A percentile compares a stretch with the other conserved stretches of the same genome.
phyloP scores from a whole-genome alignment of 1,140 invertebrate genomes.

The Adoxophyes honmai region DNA sequence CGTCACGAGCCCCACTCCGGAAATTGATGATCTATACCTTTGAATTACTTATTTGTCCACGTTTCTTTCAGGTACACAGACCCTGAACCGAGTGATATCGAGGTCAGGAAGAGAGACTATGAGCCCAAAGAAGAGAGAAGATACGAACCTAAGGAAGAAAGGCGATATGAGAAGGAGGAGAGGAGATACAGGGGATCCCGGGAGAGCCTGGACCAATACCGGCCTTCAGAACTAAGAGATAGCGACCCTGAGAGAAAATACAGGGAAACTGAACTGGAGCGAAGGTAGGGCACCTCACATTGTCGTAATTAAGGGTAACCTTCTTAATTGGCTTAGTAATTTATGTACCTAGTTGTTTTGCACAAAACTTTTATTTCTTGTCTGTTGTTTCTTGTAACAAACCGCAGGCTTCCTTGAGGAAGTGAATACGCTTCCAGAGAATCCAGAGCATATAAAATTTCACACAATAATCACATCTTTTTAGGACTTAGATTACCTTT shows the following conservation, averaged over 20 bases:
- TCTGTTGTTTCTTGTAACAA: no score
- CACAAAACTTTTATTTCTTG: no score
- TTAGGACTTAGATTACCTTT: no score
- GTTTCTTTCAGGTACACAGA: slow-evolving; percentile 66
- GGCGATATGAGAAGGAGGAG: slow-evolving; percentile 27
- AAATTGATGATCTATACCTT: no score
- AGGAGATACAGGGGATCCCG: slow-evolving; percentile 47
- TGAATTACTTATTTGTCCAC: slow-evolving; percentile 36
- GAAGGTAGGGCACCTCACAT: slow-evolving; percentile 33
- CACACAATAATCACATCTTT: no score
- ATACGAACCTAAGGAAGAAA: slow-evolving; percentile 7
- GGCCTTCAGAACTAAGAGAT: slow-evolving; percentile 43
- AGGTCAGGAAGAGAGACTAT: slow-evolving; percentile 49
- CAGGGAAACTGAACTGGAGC: slow-evolving; percentile 40
- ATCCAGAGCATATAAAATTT: no score
- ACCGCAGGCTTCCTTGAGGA: no score
- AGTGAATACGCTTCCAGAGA: no score
- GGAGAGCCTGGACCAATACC: slow-evolving; percentile 56
- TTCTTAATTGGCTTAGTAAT: no score
- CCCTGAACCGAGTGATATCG: slow-evolving; percentile 64
- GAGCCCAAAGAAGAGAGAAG: slow-evolving; percentile 30
- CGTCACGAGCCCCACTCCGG: no score
- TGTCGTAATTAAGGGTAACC: no score
- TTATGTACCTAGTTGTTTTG: no score
- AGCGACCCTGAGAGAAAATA: slow-evolving; percentile 44